phyloP scores from a whole-genome alignment of 2,797 vertebrate genomes.

The Gephyroberyx darwinii region DNA sequence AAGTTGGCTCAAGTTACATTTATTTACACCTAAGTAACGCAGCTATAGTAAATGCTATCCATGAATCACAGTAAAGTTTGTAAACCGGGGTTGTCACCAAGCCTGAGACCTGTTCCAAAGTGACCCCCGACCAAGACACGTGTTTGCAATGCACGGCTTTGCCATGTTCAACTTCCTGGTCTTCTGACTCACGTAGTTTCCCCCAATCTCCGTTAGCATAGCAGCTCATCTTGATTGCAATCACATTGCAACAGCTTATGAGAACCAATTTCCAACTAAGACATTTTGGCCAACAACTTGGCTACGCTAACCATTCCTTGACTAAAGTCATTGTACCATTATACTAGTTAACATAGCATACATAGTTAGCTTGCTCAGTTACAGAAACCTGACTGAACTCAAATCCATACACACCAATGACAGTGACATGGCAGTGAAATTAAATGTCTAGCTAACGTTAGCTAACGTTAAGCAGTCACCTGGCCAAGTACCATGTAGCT shows the following conservation, averaged over 20 bases:
- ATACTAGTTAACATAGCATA: slow-evolving; percentile 31
- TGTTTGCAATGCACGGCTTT: slow-evolving; percentile 76
- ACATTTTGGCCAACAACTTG: too few species aligned
- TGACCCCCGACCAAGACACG: slow-evolving; percentile 83
- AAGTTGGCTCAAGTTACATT: too few species aligned
- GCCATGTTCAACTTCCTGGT: slow-evolving; percentile 67
- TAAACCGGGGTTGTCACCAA: slow-evolving; percentile 10
- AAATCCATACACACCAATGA: slow-evolving; percentile 16
- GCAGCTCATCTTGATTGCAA: slow-evolving; percentile 16
- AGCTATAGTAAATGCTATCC: fast-evolving
- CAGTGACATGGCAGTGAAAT: not conserved
- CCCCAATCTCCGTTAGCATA: not conserved
- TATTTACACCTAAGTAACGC: not conserved
- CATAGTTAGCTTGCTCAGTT: slow-evolving; percentile 44
- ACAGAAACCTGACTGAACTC: slow-evolving; percentile 30
- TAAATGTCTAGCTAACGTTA: not conserved
- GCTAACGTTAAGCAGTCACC: not conserved
- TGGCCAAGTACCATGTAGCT: not conserved
- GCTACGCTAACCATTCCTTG: not conserved
- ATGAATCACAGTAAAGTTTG: not conserved
- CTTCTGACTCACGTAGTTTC: slow-evolving; percentile 26
- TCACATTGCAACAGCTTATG: not conserved
- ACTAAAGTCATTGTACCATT: not conserved
- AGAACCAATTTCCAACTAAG: too few species aligned
- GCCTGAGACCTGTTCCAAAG: slow-evolving; percentile 51